phyloP scores from a whole-genome alignment of 2,113 vertebrate species.

The Brienomyrus brachyistius region DNA sequence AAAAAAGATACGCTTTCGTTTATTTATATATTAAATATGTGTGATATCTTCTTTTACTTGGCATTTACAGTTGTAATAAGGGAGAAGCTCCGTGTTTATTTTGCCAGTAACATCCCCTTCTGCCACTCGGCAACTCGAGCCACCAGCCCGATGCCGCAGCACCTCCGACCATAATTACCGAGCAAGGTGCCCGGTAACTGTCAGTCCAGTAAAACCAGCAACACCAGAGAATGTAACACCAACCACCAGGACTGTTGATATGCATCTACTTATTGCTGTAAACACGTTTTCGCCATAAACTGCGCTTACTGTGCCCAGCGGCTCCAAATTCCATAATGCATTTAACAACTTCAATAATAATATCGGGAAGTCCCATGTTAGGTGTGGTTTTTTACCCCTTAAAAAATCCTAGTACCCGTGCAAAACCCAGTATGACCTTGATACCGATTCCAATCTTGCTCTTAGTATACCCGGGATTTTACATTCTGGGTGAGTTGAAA shows the following conservation, averaged over 20 bases:
- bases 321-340: not conserved
- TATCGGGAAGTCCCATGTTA: not conserved
- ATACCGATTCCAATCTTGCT: conserved; percentile 19
- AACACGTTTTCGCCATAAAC: not conserved
- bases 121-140: too few species aligned
- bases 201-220: not conserved
- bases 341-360: not conserved
- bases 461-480: not conserved
- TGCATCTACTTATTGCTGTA: not conserved
- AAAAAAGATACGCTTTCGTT: not conserved
- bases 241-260: not conserved
- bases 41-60: not conserved
- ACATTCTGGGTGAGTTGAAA: not conserved
- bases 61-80: not conserved
- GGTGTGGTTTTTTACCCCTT: not conserved
- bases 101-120: not conserved
- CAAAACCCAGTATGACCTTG: conserved; percentile 29
- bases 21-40: not conserved
- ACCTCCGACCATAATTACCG: not conserved
- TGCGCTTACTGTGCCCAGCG: not conserved
- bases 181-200: not conserved
- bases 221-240: not conserved
- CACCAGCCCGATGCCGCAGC: not conserved
- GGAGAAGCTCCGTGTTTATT: not conserved
- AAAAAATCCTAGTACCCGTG: not conserved